Evolutionary conservation across 1,140 invertebrate species (phyloP).

Genomic region (Tetraneura akinire): DNA sequence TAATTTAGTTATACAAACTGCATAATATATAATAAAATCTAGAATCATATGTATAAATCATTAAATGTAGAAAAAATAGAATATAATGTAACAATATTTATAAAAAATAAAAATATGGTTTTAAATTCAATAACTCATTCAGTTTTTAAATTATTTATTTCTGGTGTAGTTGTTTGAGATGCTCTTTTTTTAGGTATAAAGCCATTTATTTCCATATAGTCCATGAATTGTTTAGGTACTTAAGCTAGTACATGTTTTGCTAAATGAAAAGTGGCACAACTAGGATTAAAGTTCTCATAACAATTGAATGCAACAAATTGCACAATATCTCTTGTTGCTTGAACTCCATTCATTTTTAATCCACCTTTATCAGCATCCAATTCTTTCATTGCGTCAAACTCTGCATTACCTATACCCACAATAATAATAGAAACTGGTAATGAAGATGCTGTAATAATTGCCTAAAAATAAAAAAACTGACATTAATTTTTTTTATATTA

Average conservation of each 20-base stretch:
- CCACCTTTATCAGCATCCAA: constrained; percentile 59
- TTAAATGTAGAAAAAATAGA: too few species aligned
- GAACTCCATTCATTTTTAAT: constrained; percentile 56
- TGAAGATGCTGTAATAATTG: constrained; percentile 58
- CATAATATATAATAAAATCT: too few species aligned
- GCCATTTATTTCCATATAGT: constrained; percentile 65
- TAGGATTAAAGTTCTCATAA: constrained; percentile 54
- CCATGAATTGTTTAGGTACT: constrained; percentile 66
- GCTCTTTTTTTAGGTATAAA: constrained; percentile 60
- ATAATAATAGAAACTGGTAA: constrained; percentile 63
- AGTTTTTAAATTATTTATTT: constrained; percentile 37
- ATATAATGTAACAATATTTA: too few species aligned
- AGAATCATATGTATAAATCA: too few species aligned
- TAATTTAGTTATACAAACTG: too few species aligned
- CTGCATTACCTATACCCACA: constrained; percentile 64
- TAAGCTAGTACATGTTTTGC: constrained; percentile 61
- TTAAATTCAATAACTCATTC: constrained; percentile 13
- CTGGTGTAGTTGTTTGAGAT: not conserved
- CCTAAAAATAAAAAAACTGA: constrained; percentile 55
- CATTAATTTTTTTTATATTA: too few species aligned
- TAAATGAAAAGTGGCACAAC: constrained; percentile 54
- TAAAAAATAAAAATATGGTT: too few species aligned
- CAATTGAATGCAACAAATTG: constrained; percentile 60
- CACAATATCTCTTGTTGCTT: constrained; percentile 59
- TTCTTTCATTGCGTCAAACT: constrained; percentile 61